Base-by-base conservation (phyloP, 2,113 vertebrate genomes). In the Ammodytes dubius region DNA sequence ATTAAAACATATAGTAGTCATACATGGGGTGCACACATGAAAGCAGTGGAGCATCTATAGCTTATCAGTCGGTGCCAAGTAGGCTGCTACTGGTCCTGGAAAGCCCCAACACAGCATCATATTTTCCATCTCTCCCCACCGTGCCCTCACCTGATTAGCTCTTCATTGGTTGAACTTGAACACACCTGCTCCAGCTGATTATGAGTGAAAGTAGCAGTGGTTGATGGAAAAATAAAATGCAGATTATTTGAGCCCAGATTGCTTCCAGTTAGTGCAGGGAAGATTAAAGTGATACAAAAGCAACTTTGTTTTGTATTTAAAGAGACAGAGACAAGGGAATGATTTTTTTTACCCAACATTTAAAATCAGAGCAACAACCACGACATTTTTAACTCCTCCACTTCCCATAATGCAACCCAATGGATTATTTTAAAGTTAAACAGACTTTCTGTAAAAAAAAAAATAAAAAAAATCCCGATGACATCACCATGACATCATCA, bases 151-250 rank as follows among this genome's bases (percentile, higher is more conserved):
- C 13, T 42, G 35, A 42, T 70, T 8, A 42, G 46, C 52, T 49
- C 17, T 15, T 58, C 19, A 66, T 53, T 79, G 46, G 70, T 53
- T 60, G 40, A 76, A 27, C 77, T 53, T 60, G 40, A 76, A 27
- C 77, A 79, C 67, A 76, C 72, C 59, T 80, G 77, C 9, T 67
- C 7, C 58, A 7, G n/a, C 7, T 60, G 50, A 69, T 65, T 27
- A 42, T 7, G 10, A 1, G 5, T 70, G 13, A 11, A 6, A 1
- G 6, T n/a, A 49, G 58, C 9, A 19, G 8, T 10, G 7, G 1
- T 5, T 45, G 40, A 7, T 37, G 11, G 7, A 17, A 27, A 27
- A 27, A 27, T 27, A 27, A 50, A 40, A 12, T 17, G 40, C 39
- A 27, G 42, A 47, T 1, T 10, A 9, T 40, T 17, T 17, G 17